These are phyloP conservation scores for Peromyscus aztecus DNA, from an alignment of 2,797 vertebrate genomes.

Conservation along the genomic window DNA sequence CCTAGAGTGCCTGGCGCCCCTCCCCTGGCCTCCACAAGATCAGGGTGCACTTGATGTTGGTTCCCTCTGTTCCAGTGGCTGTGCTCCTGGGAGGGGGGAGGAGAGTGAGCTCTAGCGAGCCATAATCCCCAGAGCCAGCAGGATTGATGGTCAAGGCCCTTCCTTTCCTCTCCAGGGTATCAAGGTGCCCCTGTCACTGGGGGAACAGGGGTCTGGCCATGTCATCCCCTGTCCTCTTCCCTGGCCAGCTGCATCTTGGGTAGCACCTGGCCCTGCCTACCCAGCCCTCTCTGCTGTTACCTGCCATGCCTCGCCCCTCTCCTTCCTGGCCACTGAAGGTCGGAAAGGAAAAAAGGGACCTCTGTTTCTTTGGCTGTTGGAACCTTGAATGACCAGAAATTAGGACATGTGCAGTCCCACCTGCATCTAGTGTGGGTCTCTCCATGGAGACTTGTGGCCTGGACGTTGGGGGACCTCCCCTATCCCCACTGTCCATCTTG, in stretches of 20 bases:
- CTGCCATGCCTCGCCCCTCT: neutral
- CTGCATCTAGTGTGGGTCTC: neutral
- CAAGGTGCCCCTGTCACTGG: slow-evolving; percentile 11
- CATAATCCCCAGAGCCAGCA: neutral
- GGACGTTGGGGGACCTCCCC: neutral
- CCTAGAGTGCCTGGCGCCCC: slow-evolving; percentile 87
- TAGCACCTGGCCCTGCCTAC: neutral
- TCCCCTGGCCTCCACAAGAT: slow-evolving; percentile 42
- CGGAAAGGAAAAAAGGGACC: neutral
- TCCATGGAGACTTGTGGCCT: neutral
- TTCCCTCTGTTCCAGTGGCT: slow-evolving; percentile 82
- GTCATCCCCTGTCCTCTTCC: neutral
- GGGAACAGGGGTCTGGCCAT: neutral
- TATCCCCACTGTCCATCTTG: neutral
- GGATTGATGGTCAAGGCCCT: neutral
- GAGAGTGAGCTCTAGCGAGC: neutral
- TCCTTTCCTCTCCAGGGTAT: neutral
- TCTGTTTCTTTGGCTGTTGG: neutral
- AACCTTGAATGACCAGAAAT: slow-evolving; percentile 5
- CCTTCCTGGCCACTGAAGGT: neutral
- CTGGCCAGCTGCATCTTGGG: neutral
- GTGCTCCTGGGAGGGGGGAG: slow-evolving; percentile 55
- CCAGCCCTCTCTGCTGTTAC: neutral
- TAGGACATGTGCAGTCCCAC: neutral
- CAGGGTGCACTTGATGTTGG: slow-evolving; percentile 81